These are phyloP conservation scores for Antrozous pallidus DNA, from an alignment of 2,797 vertebrate species.

Conservation along the genomic window DNA sequence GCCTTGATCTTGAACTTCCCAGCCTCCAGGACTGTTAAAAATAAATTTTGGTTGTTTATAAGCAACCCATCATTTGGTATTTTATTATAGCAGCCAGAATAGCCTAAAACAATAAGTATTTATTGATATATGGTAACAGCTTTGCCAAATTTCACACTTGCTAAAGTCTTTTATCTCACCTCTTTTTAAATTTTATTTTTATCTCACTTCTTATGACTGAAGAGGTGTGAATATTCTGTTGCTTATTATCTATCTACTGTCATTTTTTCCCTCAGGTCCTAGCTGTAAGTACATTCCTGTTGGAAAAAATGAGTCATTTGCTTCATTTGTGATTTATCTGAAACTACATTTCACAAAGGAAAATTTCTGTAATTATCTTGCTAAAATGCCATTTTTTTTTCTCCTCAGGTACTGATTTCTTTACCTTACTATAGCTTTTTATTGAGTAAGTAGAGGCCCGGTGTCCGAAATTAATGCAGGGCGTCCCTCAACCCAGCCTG, in stretches of 20 bases:
- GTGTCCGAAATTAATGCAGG: too few species aligned
- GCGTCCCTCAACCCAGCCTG: too few species aligned
- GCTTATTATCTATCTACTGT: neutral
- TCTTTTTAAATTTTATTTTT: neutral
- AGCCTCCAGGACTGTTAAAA: neutral
- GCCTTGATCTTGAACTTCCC: neutral
- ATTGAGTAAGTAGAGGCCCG: too few species aligned
- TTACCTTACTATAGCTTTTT: neutral
- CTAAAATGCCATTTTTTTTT: neutral
- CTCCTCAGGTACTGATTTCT: neutral
- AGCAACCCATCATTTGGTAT: neutral
- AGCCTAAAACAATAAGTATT: neutral
- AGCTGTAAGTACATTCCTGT: neutral
- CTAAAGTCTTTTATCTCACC: neutral
- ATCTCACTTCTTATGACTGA: neutral
- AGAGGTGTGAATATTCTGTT: neutral
- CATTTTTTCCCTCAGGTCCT: neutral
- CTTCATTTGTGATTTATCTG: neutral
- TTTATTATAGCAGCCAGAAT: neutral
- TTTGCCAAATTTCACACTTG: neutral
- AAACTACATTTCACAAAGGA: neutral
- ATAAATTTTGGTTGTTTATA: neutral
- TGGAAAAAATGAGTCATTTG: neutral
- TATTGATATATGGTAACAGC: neutral
- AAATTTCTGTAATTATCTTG: neutral